Evolutionary conservation across 2,797 vertebrate genomes (phyloP).

Genomic region (Rhinogobio ventralis): DNA sequence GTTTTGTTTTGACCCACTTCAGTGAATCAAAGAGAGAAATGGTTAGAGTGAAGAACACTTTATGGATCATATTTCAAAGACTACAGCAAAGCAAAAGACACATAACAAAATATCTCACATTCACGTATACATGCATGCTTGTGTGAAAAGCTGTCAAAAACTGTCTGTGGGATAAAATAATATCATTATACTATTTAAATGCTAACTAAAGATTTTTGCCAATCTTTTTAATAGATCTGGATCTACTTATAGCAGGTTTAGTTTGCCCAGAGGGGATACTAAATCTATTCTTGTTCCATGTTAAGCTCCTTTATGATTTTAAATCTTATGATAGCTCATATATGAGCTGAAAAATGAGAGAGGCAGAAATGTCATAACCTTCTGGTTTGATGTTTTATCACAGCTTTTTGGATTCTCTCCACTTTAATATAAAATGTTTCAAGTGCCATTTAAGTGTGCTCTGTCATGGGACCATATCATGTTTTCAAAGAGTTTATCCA

Average conservation of each 20-base stretch:
- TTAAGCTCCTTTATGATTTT: neutral
- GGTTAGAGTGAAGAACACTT: slow-evolving; percentile 21
- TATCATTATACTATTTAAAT: neutral
- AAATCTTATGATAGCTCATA: slow-evolving; percentile 13
- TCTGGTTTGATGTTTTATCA: slow-evolving; percentile 1
- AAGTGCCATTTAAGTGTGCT: neutral
- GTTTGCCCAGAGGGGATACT: neutral
- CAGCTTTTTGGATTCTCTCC: slow-evolving; percentile 20
- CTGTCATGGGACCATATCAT: slow-evolving; percentile 10
- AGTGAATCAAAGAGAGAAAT: slow-evolving; percentile 43
- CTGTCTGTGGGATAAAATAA: neutral
- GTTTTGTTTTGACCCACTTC: slow-evolving; percentile 47
- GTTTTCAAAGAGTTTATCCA: neutral
- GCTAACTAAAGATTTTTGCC: neutral
- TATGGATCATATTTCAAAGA: slow-evolving; percentile 59
- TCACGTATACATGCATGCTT: neutral
- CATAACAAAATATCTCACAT: slow-evolving; percentile 34
- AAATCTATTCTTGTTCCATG: neutral
- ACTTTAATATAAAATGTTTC: neutral
- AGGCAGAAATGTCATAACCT: neutral
- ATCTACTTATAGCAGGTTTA: neutral
- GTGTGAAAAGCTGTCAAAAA: neutral
- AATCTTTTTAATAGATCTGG: neutral
- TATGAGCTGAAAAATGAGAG: neutral
- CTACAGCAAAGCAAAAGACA: slow-evolving; percentile 1